Evolutionary conservation across 30 jellyfish, hydroid and myxozoan genomes (phyloP).

Genomic region (Aurelia sp.): DNA sequence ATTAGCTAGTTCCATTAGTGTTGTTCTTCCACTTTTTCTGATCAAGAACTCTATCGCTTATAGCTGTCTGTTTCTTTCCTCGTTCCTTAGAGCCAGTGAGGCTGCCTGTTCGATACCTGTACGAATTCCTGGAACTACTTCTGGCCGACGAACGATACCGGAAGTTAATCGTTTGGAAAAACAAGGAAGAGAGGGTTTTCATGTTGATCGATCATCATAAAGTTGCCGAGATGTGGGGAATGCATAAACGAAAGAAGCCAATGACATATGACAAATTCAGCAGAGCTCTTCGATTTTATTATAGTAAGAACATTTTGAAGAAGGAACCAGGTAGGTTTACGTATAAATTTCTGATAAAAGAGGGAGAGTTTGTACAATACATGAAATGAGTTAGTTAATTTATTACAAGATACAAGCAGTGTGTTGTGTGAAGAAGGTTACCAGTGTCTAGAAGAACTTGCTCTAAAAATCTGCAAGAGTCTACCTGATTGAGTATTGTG

Average conservation of each 20-base stretch:
- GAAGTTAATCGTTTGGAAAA: conserved; percentile 59
- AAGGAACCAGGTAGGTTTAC: conserved; percentile 82
- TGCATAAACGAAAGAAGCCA: conserved; percentile 80
- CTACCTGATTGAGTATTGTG: too few species aligned
- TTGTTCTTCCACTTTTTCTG: neutral
- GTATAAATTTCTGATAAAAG: conserved; percentile 59
- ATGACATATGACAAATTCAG: conserved; percentile 83
- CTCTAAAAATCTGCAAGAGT: too few species aligned
- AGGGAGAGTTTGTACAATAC: conserved; percentile 50
- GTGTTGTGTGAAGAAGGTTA: too few species aligned
- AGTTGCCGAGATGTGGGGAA: conserved; percentile 85
- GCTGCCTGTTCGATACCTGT: conserved; percentile 78
- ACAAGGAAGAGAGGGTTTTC: conserved; percentile 71
- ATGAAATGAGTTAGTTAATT: conserved; percentile 1
- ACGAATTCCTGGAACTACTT: conserved; percentile 68
- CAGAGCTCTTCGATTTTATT: conserved; percentile 77
- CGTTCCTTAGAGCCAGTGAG: conserved; percentile 34
- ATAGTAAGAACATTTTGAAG: conserved; percentile 72
- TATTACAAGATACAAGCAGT: too few species aligned
- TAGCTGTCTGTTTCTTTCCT: neutral
- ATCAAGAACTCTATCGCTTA: neutral
- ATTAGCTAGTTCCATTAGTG: too few species aligned
- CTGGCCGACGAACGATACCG: conserved; percentile 57
- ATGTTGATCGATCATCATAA: conserved; percentile 73
- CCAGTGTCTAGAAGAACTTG: too few species aligned